These are phyloP conservation scores for Incurvaria masculella DNA, from an alignment of 2,888 invertebrate genomes.

Conservation along the genomic window DNA sequence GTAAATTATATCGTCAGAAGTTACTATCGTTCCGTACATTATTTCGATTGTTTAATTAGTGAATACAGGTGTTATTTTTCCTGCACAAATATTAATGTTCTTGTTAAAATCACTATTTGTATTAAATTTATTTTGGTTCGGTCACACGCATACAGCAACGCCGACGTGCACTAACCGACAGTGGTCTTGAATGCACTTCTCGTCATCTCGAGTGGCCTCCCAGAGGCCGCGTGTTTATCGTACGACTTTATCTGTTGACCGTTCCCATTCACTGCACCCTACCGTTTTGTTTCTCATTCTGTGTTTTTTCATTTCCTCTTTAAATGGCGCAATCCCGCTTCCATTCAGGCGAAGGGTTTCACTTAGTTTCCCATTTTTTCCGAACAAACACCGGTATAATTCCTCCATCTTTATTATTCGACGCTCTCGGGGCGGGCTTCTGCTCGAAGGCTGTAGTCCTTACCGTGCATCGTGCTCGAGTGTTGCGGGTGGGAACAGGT, in stretches of 20 bases:
- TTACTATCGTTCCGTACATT: no score
- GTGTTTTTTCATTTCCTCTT: neutral
- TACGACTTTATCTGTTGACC: constrained; percentile 57
- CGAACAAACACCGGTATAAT: constrained; percentile 30
- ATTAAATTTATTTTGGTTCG: no score
- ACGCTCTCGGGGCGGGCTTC: constrained; percentile 11
- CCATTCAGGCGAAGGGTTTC: neutral
- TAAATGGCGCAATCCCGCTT: neutral
- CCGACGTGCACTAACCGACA: no score
- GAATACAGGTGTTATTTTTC: no score
- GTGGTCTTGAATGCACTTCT: no score
- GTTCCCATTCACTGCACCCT: constrained; percentile 34
- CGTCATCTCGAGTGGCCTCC: neutral
- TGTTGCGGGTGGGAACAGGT: no score
- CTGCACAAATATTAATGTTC: no score
- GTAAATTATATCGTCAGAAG: no score
- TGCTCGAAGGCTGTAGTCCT: neutral
- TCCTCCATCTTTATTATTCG: constrained; percentile 57
- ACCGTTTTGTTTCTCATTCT: neutral
- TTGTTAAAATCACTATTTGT: no score
- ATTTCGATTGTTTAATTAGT: no score
- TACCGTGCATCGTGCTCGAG: no score
- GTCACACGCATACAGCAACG: no score
- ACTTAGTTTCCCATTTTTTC: neutral
- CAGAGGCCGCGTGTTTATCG: constrained; percentile 45